Percentiles rank a stretch among this genome's conserved stretches.
phyloP scores from a whole-genome alignment of 2,113 vertebrate species.

The Rhinoptilus africanus region DNA sequence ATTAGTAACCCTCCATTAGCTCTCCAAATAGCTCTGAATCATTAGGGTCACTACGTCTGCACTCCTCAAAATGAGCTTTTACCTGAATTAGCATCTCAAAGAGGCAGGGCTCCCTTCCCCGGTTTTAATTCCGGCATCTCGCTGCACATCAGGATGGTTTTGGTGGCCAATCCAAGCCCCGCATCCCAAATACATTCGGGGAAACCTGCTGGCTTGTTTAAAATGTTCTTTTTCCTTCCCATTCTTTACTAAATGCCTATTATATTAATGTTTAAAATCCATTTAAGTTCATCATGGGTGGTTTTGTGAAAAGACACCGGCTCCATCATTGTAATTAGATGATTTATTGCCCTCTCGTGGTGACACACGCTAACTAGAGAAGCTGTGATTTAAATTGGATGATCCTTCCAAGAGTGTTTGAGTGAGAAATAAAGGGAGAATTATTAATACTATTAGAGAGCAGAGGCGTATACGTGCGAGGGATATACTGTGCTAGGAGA shows the following conservation, averaged over 20 bases:
- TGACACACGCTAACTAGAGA: constrained; percentile 30
- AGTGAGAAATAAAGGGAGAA: constrained; percentile 61
- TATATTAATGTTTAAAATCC: constrained; percentile 73
- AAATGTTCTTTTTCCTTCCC: constrained; percentile 54
- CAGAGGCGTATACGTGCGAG: background rate
- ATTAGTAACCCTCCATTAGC: constrained; percentile 54
- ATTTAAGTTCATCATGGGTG: constrained; percentile 66
- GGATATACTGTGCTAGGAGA: background rate
- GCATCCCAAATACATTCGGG: constrained; percentile 51
- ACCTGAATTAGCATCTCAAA: constrained; percentile 69
- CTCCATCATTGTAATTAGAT: constrained; percentile 65
- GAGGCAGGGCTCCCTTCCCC: background rate
- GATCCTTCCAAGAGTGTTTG: constrained; percentile 39
- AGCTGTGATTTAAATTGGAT: constrained; percentile 73
- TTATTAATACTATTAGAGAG: constrained; percentile 45
- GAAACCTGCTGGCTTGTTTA: constrained; percentile 52
- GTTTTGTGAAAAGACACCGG: background rate
- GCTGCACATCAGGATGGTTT: constrained; percentile 45
- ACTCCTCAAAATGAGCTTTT: constrained; percentile 59
- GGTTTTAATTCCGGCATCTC: background rate
- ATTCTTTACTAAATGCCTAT: constrained; percentile 67
- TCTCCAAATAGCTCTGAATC: constrained; percentile 50
- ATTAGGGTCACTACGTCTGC: constrained; percentile 37
- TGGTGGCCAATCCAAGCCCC: constrained; percentile 39
- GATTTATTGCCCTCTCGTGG: constrained; percentile 78